Base-by-base conservation (phyloP, 2,888 invertebrate species). In the Cephus spinipes region DNA sequence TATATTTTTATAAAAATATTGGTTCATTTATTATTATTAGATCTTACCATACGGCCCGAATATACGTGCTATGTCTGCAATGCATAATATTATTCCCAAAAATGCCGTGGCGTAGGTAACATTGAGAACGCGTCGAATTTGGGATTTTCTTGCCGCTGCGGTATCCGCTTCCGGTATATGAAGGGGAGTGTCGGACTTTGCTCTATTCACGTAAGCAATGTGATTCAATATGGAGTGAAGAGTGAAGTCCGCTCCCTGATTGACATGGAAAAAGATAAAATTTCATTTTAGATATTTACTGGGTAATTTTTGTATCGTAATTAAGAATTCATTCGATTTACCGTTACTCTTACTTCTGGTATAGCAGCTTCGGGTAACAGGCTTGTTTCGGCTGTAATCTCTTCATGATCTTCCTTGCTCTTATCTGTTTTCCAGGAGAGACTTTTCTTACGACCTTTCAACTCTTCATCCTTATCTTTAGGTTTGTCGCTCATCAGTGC, bases 221-320 rank as follows among this genome's bases (percentile, higher is more conserved):
- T 93, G 93, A 86, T 93, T 93, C 79, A 93, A 85, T 83, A 93
- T 93, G 32, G 93, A 92, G 76, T 93, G 92, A 75, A 93, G 90
- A 3, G 93, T 93, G 79, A 93, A 89, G 81, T 92, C 92, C 33
- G 89, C 85, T 78, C 85, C 86, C 91, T 91, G 85, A 55, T 55
- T 55, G 9, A 9, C 23, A 1, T 55, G 1, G 6, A 40, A 0
- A 40, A 40, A 23, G 76, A 15, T 23, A 34, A 76, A 31, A 76
- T 77, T 74, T 73, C 12, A 40, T 32, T 32, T 74, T 23, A 1
- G 2, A 55, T 69, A 12, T 23, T 31, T 69, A 11, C 77, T 75
- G 4, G 2, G 30, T 12, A 31, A 11, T 32, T 15, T 73, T 73
- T 31, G n/a, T 68, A 75, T 4, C 30, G 12, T 12, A 36, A 32